Conservation (phyloP, 1,140 invertebrate genomes). For the Thrips palmi region DNA sequence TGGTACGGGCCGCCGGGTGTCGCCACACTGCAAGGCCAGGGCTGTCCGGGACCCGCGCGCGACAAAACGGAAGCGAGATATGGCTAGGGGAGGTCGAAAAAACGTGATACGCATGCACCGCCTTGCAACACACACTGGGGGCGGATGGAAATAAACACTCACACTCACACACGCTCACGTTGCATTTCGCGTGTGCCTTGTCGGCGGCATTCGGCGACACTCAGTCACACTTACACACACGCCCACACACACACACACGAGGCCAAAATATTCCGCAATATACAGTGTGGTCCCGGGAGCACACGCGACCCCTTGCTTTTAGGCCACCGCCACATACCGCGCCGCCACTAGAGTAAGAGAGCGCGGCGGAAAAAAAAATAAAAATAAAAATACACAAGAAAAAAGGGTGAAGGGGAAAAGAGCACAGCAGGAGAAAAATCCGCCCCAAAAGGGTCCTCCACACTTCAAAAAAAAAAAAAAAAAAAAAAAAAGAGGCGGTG, state of each 20-base stretch:
- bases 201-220: conserved; percentile 11
- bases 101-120: no score
- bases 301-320: neutral
- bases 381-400: conserved; percentile 6
- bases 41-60: conserved; percentile 16
- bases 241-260: neutral
- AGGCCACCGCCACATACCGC: no score
- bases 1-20: conserved; percentile 20
- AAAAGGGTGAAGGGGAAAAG: neutral
- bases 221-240: conserved; percentile 15
- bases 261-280: neutral
- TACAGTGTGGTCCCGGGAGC: neutral
- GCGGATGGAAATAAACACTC: conserved; percentile 13
- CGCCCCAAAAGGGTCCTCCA: neutral
- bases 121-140: no score
- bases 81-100: no score
- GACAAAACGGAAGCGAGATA: conserved; percentile 15
- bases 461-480: neutral
- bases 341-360: neutral
- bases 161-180: conserved; percentile 11
- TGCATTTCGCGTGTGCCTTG: neutral
- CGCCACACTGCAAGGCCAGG: conserved; percentile 20
- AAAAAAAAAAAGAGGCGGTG: neutral
- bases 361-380: conserved; percentile 6
- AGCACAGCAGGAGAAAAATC: neutral